phyloP scores from a whole-genome alignment of 2,797 vertebrate species.

The Micropoecilia bifurca region DNA sequence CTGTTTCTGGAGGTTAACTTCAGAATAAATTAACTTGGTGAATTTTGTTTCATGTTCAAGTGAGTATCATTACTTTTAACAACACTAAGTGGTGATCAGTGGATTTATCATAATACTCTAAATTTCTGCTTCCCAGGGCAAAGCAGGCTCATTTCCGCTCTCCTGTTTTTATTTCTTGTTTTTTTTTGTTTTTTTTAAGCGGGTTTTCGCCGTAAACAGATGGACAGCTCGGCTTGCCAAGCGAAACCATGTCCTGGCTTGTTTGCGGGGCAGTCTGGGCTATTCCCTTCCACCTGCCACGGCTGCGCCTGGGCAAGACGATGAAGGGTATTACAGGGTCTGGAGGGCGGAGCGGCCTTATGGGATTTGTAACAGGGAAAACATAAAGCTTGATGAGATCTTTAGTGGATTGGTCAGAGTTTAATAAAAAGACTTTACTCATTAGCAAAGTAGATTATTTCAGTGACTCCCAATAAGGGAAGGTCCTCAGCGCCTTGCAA shows the following conservation, averaged over 20 bases:
- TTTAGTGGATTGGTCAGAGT: conserved; percentile 54
- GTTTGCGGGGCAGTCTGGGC: conserved; percentile 81
- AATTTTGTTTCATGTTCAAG: conserved; percentile 70
- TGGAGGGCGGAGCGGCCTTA: conserved; percentile 60
- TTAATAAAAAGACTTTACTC: conserved; percentile 55
- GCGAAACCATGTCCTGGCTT: conserved; percentile 79
- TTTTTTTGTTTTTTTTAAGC: conserved; percentile 48
- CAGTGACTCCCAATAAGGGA: conserved; percentile 25
- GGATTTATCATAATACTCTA: conserved; percentile 67
- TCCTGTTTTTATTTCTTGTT: conserved; percentile 57
- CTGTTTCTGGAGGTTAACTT: conserved; percentile 66
- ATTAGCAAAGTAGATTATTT: conserved; percentile 54
- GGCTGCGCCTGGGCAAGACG: conserved; percentile 68
- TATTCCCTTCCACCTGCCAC: conserved; percentile 82
- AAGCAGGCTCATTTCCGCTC: conserved; percentile 57
- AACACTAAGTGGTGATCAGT: conserved; percentile 63
- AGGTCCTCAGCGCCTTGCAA: not conserved
- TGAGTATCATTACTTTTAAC: conserved; percentile 81
- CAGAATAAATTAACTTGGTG: conserved; percentile 65
- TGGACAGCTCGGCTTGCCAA: conserved; percentile 81
- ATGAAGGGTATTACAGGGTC: conserved; percentile 75
- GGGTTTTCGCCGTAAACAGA: conserved; percentile 75
- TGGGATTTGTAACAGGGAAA: conserved; percentile 58
- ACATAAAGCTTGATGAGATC: conserved; percentile 43
- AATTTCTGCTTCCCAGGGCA: conserved; percentile 54